Conservation (phyloP, 2,797 vertebrate species). For the Ctenochaetus hawaiiensis region DNA sequence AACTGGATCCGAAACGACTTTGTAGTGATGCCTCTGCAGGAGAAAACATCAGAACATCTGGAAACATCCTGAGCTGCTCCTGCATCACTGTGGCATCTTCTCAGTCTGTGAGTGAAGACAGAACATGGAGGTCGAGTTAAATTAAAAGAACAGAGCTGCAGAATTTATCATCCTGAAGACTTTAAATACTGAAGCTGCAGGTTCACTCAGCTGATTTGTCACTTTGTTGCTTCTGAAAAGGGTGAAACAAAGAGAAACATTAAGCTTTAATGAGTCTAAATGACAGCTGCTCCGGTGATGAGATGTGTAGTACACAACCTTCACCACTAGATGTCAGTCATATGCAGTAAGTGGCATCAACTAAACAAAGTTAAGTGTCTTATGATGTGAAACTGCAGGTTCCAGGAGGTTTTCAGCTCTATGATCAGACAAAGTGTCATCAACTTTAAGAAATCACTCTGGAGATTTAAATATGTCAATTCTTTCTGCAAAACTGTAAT, state of each 20-base stretch:
- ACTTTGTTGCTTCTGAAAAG: neutral
- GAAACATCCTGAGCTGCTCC: neutral
- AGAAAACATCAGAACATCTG: neutral
- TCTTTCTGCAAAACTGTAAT: too few relatives aligned
- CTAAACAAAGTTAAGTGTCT: neutral
- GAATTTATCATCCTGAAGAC: neutral
- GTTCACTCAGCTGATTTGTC: neutral
- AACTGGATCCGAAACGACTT: neutral
- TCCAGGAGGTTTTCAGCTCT: too few relatives aligned
- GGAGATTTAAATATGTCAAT: too few relatives aligned
- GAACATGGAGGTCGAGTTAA: neutral
- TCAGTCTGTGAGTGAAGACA: neutral
- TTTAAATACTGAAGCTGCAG: neutral
- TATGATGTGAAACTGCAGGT: too few relatives aligned
- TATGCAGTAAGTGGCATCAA: neutral
- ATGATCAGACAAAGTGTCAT: too few relatives aligned
- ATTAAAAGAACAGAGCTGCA: neutral
- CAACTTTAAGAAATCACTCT: too few relatives aligned
- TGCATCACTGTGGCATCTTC: neutral
- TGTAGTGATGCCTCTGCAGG: neutral
- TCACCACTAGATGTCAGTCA: conserved; percentile 2
- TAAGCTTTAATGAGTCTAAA: neutral
- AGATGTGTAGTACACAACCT: neutral
- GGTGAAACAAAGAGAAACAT: neutral
- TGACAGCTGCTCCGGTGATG: neutral